Evolutionary conservation across 1,140 invertebrate genomes (phyloP).

Genomic region (Zaprionus gabonicus): DNA sequence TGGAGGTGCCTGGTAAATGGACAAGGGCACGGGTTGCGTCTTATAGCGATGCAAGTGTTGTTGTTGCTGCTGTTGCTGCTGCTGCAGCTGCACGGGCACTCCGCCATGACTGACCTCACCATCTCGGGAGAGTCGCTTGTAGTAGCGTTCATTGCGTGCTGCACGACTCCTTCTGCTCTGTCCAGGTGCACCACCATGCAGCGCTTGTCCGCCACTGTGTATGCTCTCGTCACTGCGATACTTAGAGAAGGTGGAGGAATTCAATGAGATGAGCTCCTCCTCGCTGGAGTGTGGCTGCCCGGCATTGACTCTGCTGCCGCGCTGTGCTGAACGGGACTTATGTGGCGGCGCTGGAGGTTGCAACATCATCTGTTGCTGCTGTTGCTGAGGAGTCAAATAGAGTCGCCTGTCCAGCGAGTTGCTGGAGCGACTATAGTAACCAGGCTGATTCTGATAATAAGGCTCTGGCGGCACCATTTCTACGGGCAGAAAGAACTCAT

Average conservation of each 20-base stretch:
- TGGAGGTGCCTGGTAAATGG: slow-evolving; percentile 68
- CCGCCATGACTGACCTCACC: slow-evolving; percentile 87
- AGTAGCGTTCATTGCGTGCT: slow-evolving; percentile 91
- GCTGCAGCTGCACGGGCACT: slow-evolving; percentile 55
- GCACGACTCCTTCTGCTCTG: slow-evolving; percentile 86
- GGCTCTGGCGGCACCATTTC: slow-evolving; percentile 85
- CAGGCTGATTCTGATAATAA: slow-evolving; percentile 80
- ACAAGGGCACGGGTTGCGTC: slow-evolving; percentile 76
- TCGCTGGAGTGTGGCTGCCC: slow-evolving; percentile 88
- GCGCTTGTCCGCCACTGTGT: slow-evolving; percentile 86
- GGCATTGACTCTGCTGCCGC: slow-evolving; percentile 84
- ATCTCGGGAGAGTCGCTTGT: slow-evolving; percentile 90
- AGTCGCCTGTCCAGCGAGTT: slow-evolving; percentile 82
- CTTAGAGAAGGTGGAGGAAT: slow-evolving; percentile 87
- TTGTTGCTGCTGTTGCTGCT: slow-evolving; percentile 12
- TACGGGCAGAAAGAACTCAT: slow-evolving; percentile 86
- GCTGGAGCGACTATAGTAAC: slow-evolving; percentile 84
- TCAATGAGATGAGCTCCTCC: slow-evolving; percentile 88
- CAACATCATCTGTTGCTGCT: slow-evolving; percentile 5
- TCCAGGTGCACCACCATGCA: slow-evolving; percentile 73
- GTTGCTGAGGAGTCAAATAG: slow-evolving; percentile 31
- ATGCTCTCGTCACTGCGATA: slow-evolving; percentile 89
- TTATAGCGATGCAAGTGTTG: slow-evolving; percentile 70
- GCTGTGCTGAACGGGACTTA: slow-evolving; percentile 58
- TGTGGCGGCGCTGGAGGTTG: slow-evolving; percentile 9